A percentile compares a stretch with the other conserved stretches of the same genome.
Conservation (phyloP, 2,797 vertebrate genomes). For the Rhynchonycteris naso region DNA sequence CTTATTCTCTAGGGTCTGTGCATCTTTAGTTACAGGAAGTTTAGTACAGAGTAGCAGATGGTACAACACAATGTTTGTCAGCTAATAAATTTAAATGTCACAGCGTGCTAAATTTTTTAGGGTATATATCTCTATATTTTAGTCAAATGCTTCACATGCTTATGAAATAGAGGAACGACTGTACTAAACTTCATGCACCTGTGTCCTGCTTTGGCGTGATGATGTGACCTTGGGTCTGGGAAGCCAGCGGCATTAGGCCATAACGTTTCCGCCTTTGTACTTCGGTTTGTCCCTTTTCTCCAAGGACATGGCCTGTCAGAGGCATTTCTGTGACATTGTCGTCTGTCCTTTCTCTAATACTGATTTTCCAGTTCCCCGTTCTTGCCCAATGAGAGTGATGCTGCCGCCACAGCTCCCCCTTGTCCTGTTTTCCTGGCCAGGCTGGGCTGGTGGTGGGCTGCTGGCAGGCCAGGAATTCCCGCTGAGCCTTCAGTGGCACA, state of each 20-base stretch:
- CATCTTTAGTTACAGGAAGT: constrained; percentile 87
- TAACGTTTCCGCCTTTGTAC: background rate
- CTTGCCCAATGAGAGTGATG: background rate
- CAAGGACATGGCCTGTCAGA: constrained; percentile 10
- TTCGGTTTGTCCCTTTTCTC: background rate
- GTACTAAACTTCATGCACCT: background rate
- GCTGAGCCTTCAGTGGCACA: background rate
- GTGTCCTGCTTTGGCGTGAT: background rate
- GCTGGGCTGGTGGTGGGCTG: background rate
- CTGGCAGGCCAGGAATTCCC: accelerated
- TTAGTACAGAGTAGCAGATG: constrained; percentile 85
- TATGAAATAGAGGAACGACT: constrained; percentile 26
- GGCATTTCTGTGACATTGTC: background rate
- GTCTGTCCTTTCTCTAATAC: constrained; percentile 10
- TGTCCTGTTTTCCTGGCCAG: background rate
- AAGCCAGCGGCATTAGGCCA: background rate
- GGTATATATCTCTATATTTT: constrained; percentile 71
- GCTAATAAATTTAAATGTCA: constrained; percentile 85
- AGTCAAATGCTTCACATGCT: constrained; percentile 64
- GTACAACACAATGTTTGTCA: constrained; percentile 79
- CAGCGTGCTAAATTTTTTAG: constrained; percentile 70
- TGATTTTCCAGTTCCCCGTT: background rate
- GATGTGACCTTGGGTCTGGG: constrained; percentile 17
- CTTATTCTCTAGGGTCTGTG: constrained; percentile 84
- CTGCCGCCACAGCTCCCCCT: background rate